Evolutionary conservation across 1,140 invertebrate species (phyloP).

Genomic region (Apis florea): DNA sequence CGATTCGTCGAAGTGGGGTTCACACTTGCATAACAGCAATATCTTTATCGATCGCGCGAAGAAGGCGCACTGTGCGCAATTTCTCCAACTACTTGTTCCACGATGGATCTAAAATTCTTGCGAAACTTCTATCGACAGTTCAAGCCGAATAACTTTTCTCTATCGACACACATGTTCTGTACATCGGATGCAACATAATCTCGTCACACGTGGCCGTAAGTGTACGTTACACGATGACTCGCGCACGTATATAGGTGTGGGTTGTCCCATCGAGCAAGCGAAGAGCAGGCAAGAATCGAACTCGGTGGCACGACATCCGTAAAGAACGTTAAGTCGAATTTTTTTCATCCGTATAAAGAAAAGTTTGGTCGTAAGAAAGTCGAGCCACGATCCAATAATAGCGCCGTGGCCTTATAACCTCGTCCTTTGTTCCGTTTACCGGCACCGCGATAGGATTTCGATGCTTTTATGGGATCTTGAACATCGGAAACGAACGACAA

Average conservation of each 20-base stretch:
- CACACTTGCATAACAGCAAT: background rate
- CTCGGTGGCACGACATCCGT: constrained; percentile 43
- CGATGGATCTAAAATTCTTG: constrained; percentile 49
- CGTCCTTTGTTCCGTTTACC: constrained; percentile 29
- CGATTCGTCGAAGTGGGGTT: background rate
- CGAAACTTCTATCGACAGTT: constrained; percentile 54
- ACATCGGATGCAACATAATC: background rate
- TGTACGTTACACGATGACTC: constrained; percentile 32
- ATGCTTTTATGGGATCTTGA: constrained; percentile 2
- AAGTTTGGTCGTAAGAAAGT: constrained; percentile 46
- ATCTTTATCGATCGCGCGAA: constrained; percentile 9
- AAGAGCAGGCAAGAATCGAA: constrained; percentile 57
- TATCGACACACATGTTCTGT: constrained; percentile 24
- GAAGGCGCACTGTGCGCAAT: background rate
- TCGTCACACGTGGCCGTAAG: background rate
- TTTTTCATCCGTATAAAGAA: constrained; percentile 31
- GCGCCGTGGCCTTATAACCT: constrained; percentile 28
- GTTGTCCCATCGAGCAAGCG: constrained; percentile 43
- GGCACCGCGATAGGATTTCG: constrained; percentile 12
- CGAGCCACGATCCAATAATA: constrained; percentile 56
- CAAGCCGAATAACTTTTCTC: constrained; percentile 61
- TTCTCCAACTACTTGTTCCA: constrained; percentile 28
- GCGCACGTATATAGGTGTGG: background rate
- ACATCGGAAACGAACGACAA: background rate
- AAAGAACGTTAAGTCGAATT: constrained; percentile 58